Evolutionary conservation across 2,113 vertebrate species (phyloP).

Genomic region (Eudyptes chrysolophus): DNA sequence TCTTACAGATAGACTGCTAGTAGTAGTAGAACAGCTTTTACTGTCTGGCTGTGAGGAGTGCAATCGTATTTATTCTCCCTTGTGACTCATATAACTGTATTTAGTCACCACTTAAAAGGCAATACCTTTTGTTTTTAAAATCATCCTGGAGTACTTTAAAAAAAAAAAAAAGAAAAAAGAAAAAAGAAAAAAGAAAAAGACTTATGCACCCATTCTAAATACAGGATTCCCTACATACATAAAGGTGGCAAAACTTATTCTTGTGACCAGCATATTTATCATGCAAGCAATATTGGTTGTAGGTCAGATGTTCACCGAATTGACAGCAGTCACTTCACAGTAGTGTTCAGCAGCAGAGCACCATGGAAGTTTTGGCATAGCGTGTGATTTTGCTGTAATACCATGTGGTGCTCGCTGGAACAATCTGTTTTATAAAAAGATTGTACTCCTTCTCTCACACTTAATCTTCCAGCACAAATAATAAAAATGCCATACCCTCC

Average conservation of each 20-base stretch:
- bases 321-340: background rate
- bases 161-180: too few species aligned
- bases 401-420: background rate
- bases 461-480: fast-evolving
- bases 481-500: fast-evolving
- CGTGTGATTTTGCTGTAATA: background rate
- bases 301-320: background rate
- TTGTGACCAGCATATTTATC: background rate
- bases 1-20: conserved; percentile 13
- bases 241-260: background rate
- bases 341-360: fast-evolving
- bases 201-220: fast-evolving
- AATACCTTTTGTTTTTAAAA: conserved; percentile 34
- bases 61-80: background rate
- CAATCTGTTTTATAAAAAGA: background rate
- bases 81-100: conserved; percentile 24
- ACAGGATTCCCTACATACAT: fast-evolving
- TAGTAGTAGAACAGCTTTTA: conserved; percentile 13
- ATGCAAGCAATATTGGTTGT: fast-evolving
- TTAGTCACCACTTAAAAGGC: conserved; percentile 1
- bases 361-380: background rate
- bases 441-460: background rate
- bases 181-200: too few species aligned
- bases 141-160: background rate
- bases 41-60: conserved; percentile 1